A percentile compares a stretch with the other conserved stretches of the same genome.
phyloP scores from a whole-genome alignment of 2,797 vertebrate species.

The Acipenser oxyrinchus region DNA sequence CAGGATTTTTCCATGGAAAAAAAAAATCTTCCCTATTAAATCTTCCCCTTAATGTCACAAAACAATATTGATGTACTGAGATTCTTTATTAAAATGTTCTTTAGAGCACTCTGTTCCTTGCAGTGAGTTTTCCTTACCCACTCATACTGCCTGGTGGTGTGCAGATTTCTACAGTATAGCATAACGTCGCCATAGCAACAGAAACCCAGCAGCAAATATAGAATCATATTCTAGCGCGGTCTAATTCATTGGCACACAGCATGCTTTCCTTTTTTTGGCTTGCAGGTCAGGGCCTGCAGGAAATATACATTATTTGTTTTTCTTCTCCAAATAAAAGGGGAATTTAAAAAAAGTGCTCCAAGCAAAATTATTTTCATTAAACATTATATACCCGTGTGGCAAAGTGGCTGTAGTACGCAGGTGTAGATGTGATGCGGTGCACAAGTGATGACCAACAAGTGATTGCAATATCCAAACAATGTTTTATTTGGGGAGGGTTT shows the following conservation, averaged over 20 bases:
- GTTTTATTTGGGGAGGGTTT: too few relatives aligned
- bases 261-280: background rate
- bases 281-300: constrained; percentile 6
- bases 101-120: background rate
- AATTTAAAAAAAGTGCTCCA: constrained; percentile 6
- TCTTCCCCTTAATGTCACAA: too few relatives aligned
- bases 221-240: constrained; percentile 18
- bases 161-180: constrained; percentile 11
- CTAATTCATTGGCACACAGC: constrained; percentile 13
- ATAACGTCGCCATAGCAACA: constrained; percentile 20
- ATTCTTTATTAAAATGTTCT: background rate
- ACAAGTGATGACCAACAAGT: too few relatives aligned
- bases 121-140: constrained; percentile 7
- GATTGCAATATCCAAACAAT: too few relatives aligned
- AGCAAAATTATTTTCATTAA: constrained; percentile 1
- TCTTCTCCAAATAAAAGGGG: constrained; percentile 2
- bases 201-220: constrained; percentile 22
- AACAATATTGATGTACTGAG: too few relatives aligned
- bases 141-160: background rate
- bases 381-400: constrained; percentile 9
- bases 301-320: background rate
- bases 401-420: too few relatives aligned
- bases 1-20: background rate
- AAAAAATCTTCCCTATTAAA: too few relatives aligned
- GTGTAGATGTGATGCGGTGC: too few relatives aligned